phyloP scores from a whole-genome alignment of 2,113 vertebrate genomes.

The Chroicocephalus ridibundus region DNA sequence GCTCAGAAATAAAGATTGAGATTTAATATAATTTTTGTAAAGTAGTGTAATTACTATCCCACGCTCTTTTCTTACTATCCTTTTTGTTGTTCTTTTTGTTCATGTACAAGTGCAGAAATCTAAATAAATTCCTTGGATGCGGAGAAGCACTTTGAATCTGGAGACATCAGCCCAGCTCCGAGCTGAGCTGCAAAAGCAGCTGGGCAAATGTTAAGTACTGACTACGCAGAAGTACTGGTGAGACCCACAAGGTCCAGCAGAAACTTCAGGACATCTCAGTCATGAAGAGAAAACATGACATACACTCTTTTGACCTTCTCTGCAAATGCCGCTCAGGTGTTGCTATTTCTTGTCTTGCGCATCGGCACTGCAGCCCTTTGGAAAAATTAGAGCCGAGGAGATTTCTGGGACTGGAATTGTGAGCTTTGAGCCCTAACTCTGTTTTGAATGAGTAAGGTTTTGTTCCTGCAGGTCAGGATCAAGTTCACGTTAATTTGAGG shows the following conservation, averaged over 20 bases:
- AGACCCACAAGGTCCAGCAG: not conserved
- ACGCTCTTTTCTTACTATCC: not conserved
- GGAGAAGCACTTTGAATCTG: not conserved
- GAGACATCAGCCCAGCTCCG: not conserved
- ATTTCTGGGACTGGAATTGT: not conserved
- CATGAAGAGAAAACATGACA: not conserved
- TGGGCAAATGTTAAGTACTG: not conserved
- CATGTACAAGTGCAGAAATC: not conserved
- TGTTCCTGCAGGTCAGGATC: not conserved
- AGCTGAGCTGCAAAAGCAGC: not conserved
- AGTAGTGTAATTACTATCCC: not conserved
- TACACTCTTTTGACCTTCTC: not conserved
- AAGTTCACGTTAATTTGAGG: not conserved
- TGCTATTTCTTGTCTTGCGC: not conserved
- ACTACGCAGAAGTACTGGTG: not conserved
- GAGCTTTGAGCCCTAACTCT: not conserved
- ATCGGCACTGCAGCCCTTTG: not conserved
- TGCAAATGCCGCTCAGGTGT: rapidly evolving
- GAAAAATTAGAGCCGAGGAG: not conserved
- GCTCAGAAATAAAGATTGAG: not conserved
- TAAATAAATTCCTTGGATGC: not conserved
- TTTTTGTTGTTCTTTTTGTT: not conserved
- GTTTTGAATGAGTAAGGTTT: not conserved
- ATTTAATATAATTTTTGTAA: not conserved
- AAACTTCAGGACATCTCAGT: not conserved